Conservation (phyloP, 2,888 invertebrate species). For the Chrysodeixis includens region DNA sequence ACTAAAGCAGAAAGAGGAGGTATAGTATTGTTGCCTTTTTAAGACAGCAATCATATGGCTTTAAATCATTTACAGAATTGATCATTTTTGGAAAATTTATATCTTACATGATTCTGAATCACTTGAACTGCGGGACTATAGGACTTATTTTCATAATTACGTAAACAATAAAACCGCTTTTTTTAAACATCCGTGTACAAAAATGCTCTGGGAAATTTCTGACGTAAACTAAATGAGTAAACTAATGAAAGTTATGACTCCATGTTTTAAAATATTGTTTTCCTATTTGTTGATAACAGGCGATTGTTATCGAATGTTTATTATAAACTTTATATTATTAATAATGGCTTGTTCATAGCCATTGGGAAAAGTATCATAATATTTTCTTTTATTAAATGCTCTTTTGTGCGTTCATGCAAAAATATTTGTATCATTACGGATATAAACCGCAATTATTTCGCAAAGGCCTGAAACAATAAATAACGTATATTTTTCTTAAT, state of each 20-base stretch:
- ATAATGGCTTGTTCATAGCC: conserved; percentile 5
- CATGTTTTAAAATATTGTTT: conserved; percentile 7
- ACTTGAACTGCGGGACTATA: too few relatives aligned
- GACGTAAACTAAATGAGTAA: not conserved
- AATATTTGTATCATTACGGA: not conserved
- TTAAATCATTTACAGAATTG: too few relatives aligned
- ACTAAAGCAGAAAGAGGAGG: too few relatives aligned
- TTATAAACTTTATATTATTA: not conserved
- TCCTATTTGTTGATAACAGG: conserved; percentile 1
- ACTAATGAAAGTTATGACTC: not conserved
- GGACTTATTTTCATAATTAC: too few relatives aligned
- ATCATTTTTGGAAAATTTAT: too few relatives aligned
- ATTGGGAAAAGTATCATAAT: not conserved
- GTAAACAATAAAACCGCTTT: too few relatives aligned
- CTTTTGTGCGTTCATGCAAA: not conserved
- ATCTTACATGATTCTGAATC: too few relatives aligned
- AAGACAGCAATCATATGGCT: too few relatives aligned
- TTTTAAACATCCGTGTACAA: not conserved
- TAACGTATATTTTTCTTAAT: too few relatives aligned
- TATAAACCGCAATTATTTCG: too few relatives aligned
- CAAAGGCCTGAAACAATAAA: too few relatives aligned
- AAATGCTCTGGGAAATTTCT: not conserved
- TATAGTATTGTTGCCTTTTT: too few relatives aligned
- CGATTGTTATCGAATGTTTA: conserved; percentile 13
- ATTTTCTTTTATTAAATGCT: not conserved